These are phyloP conservation scores for Pyrrhosoma nymphula DNA, from an alignment of 2,888 invertebrate species.

Conservation along the genomic window DNA sequence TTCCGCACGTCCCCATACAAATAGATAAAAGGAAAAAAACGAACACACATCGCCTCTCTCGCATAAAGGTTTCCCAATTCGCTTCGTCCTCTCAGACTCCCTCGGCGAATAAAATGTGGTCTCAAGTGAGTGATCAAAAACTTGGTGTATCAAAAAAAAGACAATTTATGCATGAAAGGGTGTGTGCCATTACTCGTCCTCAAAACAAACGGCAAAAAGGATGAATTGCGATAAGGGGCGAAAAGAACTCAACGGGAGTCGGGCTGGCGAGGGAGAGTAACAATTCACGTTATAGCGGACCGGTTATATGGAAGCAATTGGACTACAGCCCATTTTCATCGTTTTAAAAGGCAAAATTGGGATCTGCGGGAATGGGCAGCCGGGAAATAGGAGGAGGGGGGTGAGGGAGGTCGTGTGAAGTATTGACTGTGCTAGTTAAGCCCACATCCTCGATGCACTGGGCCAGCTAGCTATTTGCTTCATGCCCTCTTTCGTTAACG, in stretches of 20 bases:
- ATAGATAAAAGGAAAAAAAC: background rate
- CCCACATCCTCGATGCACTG: background rate
- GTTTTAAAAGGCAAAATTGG: background rate
- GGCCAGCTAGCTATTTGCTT: no score
- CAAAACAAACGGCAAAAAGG: background rate
- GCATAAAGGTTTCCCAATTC: background rate
- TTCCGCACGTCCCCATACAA: background rate
- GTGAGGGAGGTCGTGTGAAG: background rate
- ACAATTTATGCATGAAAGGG: background rate
- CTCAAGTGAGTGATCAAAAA: constrained; percentile 32
- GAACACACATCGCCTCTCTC: background rate
- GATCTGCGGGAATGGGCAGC: background rate
- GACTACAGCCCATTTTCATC: background rate
- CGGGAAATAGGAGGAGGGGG: background rate
- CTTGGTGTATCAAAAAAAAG: background rate
- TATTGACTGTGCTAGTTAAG: background rate
- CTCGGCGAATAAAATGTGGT: constrained; percentile 18
- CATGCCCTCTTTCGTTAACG: no score
- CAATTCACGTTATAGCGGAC: background rate
- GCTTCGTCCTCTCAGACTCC: background rate
- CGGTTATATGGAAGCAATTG: constrained; percentile 1
- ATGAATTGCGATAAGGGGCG: background rate
- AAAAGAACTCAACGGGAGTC: background rate
- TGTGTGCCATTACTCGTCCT: background rate
- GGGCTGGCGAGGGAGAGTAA: background rate